Evolutionary conservation across 2,888 invertebrate genomes (phyloP), one percentile per base, ranked within the genome.

Genomic region (Erannis defoliaria): DNA sequence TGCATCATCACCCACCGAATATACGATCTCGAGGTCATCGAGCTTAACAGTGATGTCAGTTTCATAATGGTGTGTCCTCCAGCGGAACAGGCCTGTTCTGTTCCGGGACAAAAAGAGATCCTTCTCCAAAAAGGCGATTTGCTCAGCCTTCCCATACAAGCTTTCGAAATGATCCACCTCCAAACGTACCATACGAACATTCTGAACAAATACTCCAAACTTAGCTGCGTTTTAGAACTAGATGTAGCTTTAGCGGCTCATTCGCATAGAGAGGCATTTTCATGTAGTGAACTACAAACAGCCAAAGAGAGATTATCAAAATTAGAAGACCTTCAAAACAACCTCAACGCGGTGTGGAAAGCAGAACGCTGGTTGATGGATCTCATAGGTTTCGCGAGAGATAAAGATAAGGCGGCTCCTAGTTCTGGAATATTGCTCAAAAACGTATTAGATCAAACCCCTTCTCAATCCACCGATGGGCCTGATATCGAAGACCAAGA

Each of bases 321-420:
- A 76, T 88, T 99, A 26, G 96, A 97, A 79, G 97, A 97, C 54
- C 94, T 98, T 40, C 98, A 99, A 81, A 93, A 95, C 31, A 97
- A 96, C 76, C 93, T 99, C 45, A 99, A 99, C 77, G 89, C 95
- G 0, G 96, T 98, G 2, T 99, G 99, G 99, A 98, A 98, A 80
- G 96, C 96, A 18, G 96, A 98, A 42, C 95, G 99, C 16, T 99
- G 99, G 99, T 94, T 99, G 18, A 97, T 98, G 95, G 98, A 99
- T 80, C 96, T 99, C 5, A 98, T 99, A 55, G 96, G 97, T 0
- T 98, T 98, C 82, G 98, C 99, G 0, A 94, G 99, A 64, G 99
- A 99, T 64, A 93, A 91, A 72, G 93, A 91, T 66, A 93, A 91
- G 68, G 82, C 88, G 9, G 78, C 82, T 0, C 81, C 85, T 1